Base-by-base conservation (phyloP, 2,888 invertebrate species). In the Drosophila conformis region DNA sequence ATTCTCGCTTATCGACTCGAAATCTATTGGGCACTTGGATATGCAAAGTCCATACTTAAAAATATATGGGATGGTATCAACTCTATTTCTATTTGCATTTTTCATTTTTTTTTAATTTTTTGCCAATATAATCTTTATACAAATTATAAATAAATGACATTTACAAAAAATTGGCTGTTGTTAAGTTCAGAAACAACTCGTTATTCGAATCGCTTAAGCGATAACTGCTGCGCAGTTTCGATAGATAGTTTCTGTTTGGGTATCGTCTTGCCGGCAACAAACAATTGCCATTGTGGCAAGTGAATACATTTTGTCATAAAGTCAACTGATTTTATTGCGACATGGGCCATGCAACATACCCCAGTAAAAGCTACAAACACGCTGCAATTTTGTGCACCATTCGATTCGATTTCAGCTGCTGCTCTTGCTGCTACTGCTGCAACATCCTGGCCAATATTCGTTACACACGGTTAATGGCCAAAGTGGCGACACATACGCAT, bases 291-390 rank as follows among this genome's bases (percentile, higher is more conserved):
- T 61, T 73, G 74, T 35, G 60, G 51, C 73, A 71, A 69, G 64
- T 68, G 69, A 73, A 85, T 68, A 81, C 66, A 73, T 79, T 84
- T 46, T 25, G 46, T 25, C 78, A 88, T 88, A 87, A 85, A 86
- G 82, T 88, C 84, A 78, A 80, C 79, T 69, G 80, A 83, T 75
- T 85, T 85, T 85, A 85, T 88, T 80, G 68, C 83, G 61, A 49
- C 58, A 69, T 31, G 48, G 42, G 58, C 38, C 70, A 64, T 62
- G 67, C 70, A 62, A 70, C 56, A 77, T 69, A 31, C 8, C 31
- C 38, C 66, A 57, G 65, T 57, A 51, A 42, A 10, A 58, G 49
- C 65, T 27, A 15, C 46, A 2, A 6, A 38, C 35, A 33, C 38
- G 33, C 21, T 38, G 38, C 33, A 51, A 18, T 54, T 56, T 36